phyloP scores from a whole-genome alignment of 2,113 vertebrate genomes.

The Pipra filicauda region DNA sequence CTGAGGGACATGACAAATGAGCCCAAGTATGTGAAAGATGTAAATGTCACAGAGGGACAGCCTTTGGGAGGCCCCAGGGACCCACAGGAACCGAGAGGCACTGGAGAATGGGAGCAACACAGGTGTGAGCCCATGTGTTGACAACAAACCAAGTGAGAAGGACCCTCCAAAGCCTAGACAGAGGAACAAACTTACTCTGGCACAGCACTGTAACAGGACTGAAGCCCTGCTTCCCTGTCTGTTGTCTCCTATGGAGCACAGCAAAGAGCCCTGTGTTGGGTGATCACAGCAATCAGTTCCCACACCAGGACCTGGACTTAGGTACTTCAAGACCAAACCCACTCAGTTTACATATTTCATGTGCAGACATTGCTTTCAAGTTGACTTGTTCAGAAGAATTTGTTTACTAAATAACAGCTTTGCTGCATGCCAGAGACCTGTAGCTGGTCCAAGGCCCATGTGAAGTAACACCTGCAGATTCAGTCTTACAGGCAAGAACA shows the following conservation, averaged over 20 bases:
- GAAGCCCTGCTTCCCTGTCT: neutral
- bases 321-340: neutral
- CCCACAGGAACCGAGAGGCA: rapidly evolving
- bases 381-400: neutral
- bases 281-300: rapidly evolving
- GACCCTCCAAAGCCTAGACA: neutral
- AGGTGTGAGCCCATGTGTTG: neutral
- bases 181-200: neutral
- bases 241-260: neutral
- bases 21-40: neutral
- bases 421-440: neutral
- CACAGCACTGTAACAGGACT: neutral
- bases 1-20: constrained; percentile 10
- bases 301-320: neutral
- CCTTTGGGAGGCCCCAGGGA: neutral
- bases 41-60: neutral
- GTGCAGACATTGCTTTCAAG: neutral
- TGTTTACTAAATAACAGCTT: neutral
- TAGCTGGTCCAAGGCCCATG: neutral
- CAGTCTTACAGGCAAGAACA: neutral
- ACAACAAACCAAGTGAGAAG: neutral
- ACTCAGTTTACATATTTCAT: neutral
- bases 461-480: neutral
- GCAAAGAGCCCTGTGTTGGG: rapidly evolving
- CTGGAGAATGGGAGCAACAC: neutral